Conservation (phyloP, 2,888 invertebrate species). For the Zaprionus lineosus region DNA sequence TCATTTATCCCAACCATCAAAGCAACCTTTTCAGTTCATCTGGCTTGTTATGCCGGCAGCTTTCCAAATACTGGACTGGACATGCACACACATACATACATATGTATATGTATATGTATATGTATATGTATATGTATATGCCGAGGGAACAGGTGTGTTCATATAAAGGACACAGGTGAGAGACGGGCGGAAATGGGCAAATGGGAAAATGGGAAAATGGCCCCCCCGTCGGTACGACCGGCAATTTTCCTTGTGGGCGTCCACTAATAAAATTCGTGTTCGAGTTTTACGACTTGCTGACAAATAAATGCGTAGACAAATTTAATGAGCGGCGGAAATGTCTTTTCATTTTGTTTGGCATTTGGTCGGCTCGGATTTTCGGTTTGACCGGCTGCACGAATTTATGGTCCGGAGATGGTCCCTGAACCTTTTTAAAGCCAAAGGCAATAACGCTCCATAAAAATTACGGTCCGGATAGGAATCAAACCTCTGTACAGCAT, state of each 20-base stretch:
- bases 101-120: no score
- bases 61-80: no score
- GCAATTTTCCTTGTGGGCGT: no score
- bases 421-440: slow-evolving; percentile 38
- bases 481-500: slow-evolving; percentile 38
- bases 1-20: slow-evolving; percentile 39
- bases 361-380: slow-evolving; percentile 6
- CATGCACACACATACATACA: no score
- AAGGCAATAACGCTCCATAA: slow-evolving; percentile 53
- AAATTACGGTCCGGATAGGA: slow-evolving; percentile 56
- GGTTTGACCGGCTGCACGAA: slow-evolving; percentile 25
- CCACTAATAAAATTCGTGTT: slow-evolving; percentile 68
- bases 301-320: slow-evolving; percentile 80
- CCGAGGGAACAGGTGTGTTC: no score
- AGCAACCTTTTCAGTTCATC: no score
- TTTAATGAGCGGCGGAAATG: slow-evolving; percentile 80
- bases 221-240: not conserved
- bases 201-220: not conserved
- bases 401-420: slow-evolving; percentile 28
- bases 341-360: slow-evolving; percentile 57
- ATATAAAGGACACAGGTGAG: no score
- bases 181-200: no score
- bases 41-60: no score
- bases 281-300: slow-evolving; percentile 77
- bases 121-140: no score